Base-by-base conservation (phyloP, 1,140 invertebrate genomes). In the Pogonognathellus flavescens region DNA sequence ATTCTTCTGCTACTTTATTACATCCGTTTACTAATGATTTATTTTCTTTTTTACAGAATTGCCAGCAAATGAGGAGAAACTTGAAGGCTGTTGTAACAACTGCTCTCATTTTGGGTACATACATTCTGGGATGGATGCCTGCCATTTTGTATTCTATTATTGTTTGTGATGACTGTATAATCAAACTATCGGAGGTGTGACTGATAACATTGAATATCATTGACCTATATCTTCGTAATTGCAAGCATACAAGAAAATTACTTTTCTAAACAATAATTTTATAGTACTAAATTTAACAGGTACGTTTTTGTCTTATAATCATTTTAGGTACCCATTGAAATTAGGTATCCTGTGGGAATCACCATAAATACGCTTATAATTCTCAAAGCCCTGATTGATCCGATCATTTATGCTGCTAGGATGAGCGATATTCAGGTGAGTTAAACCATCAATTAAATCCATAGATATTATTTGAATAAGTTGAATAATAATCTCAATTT, bases 11-110 rank as follows among this genome's bases (percentile, higher is more conserved):
- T n/a, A n/a, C n/a, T n/a, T n/a, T n/a, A n/a, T n/a, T n/a, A n/a
- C n/a, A n/a, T n/a, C n/a, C n/a, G n/a, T n/a, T n/a, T n/a, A n/a
- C n/a, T 18, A 62, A 18, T 20, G 0, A 18, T 20, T 62, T 49
- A 16, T 49, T 41, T 13, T 50, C 1, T 16, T 16, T 41, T 76
- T 50, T 81, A 5, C 84, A 89, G 82, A 89, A 82, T 59, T 84
- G 70, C 31, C 86, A 88, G 20, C 90, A 90, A 88, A 90, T 92
- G 80, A 89, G 91, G 72, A 90, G 91, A 59, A 94, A 93, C 87
- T 91, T 93, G n/a, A 94, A 94, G 88, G 94, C 94, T 0, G 89
- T 94, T 6, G 90, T 92, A 31, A 95, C 94, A 0, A 95, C 94
- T 0, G 88, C 95, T 18, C 90, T 94, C 11, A 95, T 95, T 59